Conservation (phyloP, 1,140 invertebrate species). For the Nebria ingens region DNA sequence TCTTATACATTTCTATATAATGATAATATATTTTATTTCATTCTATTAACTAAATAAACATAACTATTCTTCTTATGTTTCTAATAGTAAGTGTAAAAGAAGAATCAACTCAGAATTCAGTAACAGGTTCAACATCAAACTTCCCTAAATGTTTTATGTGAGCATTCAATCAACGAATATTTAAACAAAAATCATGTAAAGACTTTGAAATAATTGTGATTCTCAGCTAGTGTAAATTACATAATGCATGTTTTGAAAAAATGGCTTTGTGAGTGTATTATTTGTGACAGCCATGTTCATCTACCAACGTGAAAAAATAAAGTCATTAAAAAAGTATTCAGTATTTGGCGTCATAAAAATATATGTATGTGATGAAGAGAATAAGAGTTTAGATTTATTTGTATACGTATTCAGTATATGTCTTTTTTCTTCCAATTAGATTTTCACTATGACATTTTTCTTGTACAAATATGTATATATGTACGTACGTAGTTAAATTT, state of each 20-base stretch:
- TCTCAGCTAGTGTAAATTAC: too few species aligned
- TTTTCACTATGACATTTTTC: slow-evolving; percentile 8
- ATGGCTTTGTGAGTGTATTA: not conserved
- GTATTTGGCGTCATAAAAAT: not conserved
- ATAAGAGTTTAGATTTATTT: too few species aligned
- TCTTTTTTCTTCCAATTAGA: not conserved
- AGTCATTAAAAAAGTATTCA: not conserved
- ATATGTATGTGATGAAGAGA: not conserved
- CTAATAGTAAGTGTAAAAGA: slow-evolving; percentile 36
- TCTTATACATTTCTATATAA: not conserved
- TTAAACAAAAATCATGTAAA: too few species aligned
- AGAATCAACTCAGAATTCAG: slow-evolving; percentile 30
- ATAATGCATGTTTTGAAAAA: not conserved
- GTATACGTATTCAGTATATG: too few species aligned
- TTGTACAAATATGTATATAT: slow-evolving; percentile 14
- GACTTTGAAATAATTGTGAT: not conserved
- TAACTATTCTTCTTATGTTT: slow-evolving; percentile 3
- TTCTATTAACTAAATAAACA: not conserved
- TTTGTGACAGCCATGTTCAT: not conserved
- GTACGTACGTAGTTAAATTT: not conserved
- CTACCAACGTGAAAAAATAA: too few species aligned
- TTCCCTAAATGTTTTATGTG: slow-evolving; percentile 36
- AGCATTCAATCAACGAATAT: too few species aligned
- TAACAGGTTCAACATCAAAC: slow-evolving; percentile 26
- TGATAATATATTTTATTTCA: not conserved